Conservation (phyloP, 2,797 vertebrate species). For the Champsocephalus gunnari region DNA sequence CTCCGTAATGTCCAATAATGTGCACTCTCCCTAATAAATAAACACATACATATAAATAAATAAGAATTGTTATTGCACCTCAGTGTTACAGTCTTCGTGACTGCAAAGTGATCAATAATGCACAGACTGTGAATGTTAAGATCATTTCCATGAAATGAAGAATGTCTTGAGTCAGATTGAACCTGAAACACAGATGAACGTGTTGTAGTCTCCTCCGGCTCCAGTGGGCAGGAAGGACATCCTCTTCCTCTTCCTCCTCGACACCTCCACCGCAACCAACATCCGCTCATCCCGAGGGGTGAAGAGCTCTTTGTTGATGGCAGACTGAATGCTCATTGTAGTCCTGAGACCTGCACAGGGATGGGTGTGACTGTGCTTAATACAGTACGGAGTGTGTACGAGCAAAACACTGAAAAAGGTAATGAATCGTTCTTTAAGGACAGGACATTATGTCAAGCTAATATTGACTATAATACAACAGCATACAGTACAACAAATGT, state of each 20-base stretch:
- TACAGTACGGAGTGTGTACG: neutral
- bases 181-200: slow-evolving; percentile 97
- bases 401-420: neutral
- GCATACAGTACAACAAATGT: too few species aligned
- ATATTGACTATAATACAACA: too few species aligned
- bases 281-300: slow-evolving; percentile 91
- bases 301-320: slow-evolving; percentile 94
- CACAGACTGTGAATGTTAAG: neutral
- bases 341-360: slow-evolving; percentile 35
- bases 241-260: slow-evolving; percentile 92
- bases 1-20: too few species aligned
- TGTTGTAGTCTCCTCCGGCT: slow-evolving; percentile 90
- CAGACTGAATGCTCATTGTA: slow-evolving; percentile 91
- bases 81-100: too few species aligned
- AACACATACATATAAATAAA: too few species aligned
- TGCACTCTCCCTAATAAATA: neutral
- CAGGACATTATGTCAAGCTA: neutral
- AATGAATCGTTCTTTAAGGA: neutral
- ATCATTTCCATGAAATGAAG: neutral
- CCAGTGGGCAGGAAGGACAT: slow-evolving; percentile 91
- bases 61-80: too few species aligned
- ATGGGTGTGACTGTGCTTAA: slow-evolving; percentile 12
- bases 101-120: too few species aligned
- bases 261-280: slow-evolving; percentile 93
- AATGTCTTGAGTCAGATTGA: slow-evolving; percentile 27